Percentiles rank a stretch among this genome's conserved stretches.
Evolutionary conservation across 2,888 invertebrate genomes (phyloP).

Genomic region (Resseliella maxima): DNA sequence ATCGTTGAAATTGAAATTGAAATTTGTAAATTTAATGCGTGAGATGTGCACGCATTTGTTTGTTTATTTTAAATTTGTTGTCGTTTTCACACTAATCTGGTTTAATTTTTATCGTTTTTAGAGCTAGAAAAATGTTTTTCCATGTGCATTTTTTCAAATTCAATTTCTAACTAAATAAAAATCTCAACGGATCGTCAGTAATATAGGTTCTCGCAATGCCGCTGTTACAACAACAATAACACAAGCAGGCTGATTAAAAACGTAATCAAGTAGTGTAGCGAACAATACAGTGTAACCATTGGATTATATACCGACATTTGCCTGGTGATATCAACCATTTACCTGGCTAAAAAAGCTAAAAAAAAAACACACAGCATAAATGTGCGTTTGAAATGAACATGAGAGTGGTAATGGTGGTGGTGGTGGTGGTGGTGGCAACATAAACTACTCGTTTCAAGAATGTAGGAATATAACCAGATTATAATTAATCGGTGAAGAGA

Average conservation of each 20-base stretch:
- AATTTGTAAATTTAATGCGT: background rate
- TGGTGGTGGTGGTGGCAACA: background rate
- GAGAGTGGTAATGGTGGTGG: background rate
- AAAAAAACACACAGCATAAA: background rate
- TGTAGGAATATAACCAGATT: background rate
- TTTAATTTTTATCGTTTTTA: too few species aligned
- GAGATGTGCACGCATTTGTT: too few species aligned
- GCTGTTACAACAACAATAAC: background rate
- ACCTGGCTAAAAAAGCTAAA: background rate
- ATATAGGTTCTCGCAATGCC: constrained; percentile 36
- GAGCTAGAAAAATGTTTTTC: too few species aligned
- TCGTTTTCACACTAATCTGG: too few species aligned
- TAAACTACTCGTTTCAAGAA: constrained; percentile 37
- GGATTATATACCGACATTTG: background rate
- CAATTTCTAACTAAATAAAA: constrained; percentile 9
- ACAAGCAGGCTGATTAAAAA: background rate
- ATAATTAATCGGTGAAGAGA: background rate
- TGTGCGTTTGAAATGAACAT: background rate
- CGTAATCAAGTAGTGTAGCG: too few species aligned
- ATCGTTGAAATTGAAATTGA: background rate
- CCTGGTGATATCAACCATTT: background rate
- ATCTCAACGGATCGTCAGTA: background rate
- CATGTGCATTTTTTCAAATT: background rate
- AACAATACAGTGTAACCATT: background rate
- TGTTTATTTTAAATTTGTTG: too few species aligned